These are phyloP conservation scores for Cynopterus sphinx DNA, from an alignment of 2,797 vertebrate genomes.

Conservation along the genomic window DNA sequence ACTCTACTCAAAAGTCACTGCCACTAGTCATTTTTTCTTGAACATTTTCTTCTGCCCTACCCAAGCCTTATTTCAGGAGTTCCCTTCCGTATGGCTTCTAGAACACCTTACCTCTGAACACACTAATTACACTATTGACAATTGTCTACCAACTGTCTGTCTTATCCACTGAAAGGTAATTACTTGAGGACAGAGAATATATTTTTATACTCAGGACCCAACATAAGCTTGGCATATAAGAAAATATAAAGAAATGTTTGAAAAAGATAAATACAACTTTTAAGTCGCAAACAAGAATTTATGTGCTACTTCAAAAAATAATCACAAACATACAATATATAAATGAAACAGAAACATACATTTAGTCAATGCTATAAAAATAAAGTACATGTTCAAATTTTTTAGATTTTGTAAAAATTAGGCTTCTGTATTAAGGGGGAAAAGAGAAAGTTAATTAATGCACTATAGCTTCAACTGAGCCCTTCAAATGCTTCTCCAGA, in stretches of 20 bases:
- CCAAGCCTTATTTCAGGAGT: not conserved
- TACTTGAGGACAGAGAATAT: not conserved
- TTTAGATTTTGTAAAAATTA: not conserved
- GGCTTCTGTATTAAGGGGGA: not conserved
- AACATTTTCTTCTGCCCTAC: not conserved
- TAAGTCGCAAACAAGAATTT: not conserved
- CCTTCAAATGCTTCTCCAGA: not conserved
- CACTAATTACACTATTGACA: not conserved
- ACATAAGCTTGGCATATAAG: not conserved
- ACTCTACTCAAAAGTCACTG: not conserved
- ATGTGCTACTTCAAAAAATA: not conserved
- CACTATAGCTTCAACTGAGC: not conserved
- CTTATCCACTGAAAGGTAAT: not conserved
- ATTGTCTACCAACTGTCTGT: not conserved
- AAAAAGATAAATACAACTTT: not conserved
- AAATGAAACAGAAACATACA: not conserved
- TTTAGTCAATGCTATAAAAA: not conserved
- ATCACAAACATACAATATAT: not conserved
- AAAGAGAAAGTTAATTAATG: not conserved
- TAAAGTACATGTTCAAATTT: not conserved
- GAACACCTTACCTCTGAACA: not conserved
- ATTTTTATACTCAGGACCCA: not conserved
- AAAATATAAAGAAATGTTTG: not conserved
- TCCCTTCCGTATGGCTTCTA: not conserved
- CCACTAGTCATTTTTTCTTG: not conserved